Evolutionary conservation across 2,113 vertebrate species (phyloP).

Genomic region (Mustela nigripes): DNA sequence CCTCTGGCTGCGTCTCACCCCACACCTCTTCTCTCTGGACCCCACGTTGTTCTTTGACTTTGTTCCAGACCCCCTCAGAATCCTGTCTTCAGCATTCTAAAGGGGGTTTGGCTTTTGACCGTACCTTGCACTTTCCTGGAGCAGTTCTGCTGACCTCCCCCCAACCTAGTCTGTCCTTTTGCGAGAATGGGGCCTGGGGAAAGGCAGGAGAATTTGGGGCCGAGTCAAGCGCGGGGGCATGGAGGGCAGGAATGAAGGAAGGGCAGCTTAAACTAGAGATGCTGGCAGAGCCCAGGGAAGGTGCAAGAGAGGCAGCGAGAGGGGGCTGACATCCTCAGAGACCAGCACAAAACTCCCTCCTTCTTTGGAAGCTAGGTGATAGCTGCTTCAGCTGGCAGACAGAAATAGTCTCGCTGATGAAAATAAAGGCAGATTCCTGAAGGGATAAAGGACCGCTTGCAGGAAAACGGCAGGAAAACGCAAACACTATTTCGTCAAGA

Average conservation of each 20-base stretch:
- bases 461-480: background rate
- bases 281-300: background rate
- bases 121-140: background rate
- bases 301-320: background rate
- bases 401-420: conserved; percentile 16
- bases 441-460: conserved; percentile 1
- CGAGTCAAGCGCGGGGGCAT: background rate
- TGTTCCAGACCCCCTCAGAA: background rate
- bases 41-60: background rate
- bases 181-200: background rate
- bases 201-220: background rate
- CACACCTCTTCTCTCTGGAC: background rate
- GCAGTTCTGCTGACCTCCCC: background rate
- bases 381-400: conserved; percentile 29
- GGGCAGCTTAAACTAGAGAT: background rate
- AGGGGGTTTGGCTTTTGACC: background rate
- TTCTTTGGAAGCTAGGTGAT: conserved; percentile 22
- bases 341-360: background rate
- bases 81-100: background rate
- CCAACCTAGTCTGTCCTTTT: background rate
- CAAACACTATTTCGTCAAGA: conserved; percentile 47
- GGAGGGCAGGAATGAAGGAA: background rate
- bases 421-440: conserved; percentile 64
- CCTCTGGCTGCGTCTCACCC: background rate
- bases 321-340: background rate